Conservation (phyloP, 2,113 vertebrate species). For the Thunnus thynnus region DNA sequence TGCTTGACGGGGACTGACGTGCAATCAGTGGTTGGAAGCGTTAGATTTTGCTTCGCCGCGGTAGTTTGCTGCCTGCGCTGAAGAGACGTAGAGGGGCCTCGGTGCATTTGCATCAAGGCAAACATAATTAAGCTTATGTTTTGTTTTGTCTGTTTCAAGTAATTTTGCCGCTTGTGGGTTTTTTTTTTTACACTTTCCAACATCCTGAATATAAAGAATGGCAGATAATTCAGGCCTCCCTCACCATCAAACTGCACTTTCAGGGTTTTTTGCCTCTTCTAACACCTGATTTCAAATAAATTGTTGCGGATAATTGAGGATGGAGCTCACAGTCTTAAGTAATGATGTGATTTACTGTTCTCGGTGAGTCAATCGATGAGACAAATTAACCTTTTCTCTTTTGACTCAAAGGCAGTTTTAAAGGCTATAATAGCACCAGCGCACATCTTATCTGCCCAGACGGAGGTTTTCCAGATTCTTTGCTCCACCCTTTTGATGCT, state of each 20-base stretch:
- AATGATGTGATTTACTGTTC: conserved; percentile 7
- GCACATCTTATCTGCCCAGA: conserved; percentile 5
- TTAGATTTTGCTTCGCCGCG: background rate
- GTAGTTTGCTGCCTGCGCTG: background rate
- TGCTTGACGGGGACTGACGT: conserved; percentile 31
- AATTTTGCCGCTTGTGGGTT: background rate
- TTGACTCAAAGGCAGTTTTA: background rate
- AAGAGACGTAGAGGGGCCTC: background rate
- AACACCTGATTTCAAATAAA: background rate
- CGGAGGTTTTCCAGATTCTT: background rate
- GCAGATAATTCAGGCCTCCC: background rate
- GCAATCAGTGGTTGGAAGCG: conserved; percentile 18
- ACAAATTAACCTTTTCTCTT: conserved; percentile 17
- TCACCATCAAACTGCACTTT: background rate
- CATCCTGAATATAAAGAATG: background rate
- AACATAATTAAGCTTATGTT: conserved; percentile 25
- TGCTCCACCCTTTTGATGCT: conserved; percentile 13
- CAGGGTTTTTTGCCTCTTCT: background rate
- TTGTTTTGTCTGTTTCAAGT: background rate
- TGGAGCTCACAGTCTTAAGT: background rate
- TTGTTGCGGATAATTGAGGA: background rate
- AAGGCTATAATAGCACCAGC: background rate
- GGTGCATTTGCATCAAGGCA: background rate
- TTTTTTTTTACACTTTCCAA: background rate
- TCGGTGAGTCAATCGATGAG: conserved; percentile 5